Evolutionary conservation across 2,888 invertebrate species (phyloP).

Genomic region (Conops quadrifasciatus): DNA sequence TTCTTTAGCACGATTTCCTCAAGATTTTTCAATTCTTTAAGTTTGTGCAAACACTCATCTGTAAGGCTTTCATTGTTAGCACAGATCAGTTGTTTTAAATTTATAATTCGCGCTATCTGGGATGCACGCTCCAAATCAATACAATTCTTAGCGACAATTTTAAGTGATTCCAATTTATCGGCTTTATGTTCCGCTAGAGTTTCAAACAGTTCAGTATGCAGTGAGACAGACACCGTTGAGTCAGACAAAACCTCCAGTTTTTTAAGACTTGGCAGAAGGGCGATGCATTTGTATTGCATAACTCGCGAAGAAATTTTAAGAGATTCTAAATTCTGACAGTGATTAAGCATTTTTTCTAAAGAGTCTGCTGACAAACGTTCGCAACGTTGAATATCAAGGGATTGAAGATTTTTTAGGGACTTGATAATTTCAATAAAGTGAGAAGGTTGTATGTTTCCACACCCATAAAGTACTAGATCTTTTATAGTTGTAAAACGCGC

Average conservation of each 20-base stretch:
- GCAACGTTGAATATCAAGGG: background rate
- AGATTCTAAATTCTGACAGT: constrained; percentile 32
- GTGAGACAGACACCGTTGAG: background rate
- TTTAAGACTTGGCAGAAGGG: constrained; percentile 34
- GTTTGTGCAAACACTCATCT: constrained; percentile 31
- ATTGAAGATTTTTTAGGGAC: too few relatives aligned
- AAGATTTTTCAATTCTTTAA: constrained; percentile 33
- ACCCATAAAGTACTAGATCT: constrained; percentile 31
- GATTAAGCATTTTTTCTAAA: constrained; percentile 9
- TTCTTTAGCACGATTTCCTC: constrained; percentile 35
- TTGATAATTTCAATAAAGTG: too few relatives aligned
- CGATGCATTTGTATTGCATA: constrained; percentile 28
- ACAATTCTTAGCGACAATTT: constrained; percentile 34
- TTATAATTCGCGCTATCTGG: constrained; percentile 23
- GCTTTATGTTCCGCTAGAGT: constrained; percentile 32
- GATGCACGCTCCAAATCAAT: constrained; percentile 16
- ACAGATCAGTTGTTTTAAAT: constrained; percentile 30
- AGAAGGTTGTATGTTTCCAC: background rate
- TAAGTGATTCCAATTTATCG: constrained; percentile 35
- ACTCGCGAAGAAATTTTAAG: constrained; percentile 33
- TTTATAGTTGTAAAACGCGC: background rate
- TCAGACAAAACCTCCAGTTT: constrained; percentile 28
- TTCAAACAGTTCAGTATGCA: constrained; percentile 16
- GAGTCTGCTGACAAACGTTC: constrained; percentile 19
- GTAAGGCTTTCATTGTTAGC: constrained; percentile 26